These are phyloP conservation scores for Mus minutoides DNA, from an alignment of 2,797 vertebrate genomes.

Conservation along the genomic window DNA sequence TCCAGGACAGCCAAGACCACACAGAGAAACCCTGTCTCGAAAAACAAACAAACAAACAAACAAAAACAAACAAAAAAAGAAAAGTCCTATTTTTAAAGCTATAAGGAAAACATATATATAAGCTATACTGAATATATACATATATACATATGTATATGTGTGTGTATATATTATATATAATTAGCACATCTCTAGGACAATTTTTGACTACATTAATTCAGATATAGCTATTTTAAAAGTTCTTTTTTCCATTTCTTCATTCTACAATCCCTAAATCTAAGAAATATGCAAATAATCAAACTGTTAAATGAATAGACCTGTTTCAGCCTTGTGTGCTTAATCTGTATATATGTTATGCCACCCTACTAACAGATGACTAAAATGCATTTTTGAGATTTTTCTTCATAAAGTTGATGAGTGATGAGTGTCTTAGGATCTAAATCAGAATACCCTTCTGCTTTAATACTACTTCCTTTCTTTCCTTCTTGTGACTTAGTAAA, in stretches of 20 bases:
- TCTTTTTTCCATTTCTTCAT: slow-evolving; percentile 4
- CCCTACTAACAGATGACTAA: neutral
- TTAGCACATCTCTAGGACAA: slow-evolving; percentile 37
- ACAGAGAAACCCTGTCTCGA: no score
- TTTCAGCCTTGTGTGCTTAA: neutral
- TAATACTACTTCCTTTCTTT: slow-evolving; percentile 19
- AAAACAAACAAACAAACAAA: no score
- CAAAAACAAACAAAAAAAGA: no score
- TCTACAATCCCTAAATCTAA: neutral
- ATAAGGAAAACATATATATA: slow-evolving; percentile 42
- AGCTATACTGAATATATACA: neutral
- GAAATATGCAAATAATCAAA: neutral
- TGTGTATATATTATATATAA: slow-evolving; percentile 22
- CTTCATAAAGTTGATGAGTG: slow-evolving; percentile 28
- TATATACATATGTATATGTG: neutral
- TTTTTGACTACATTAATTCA: slow-evolving; percentile 52
- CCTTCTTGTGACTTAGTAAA: slow-evolving; percentile 20
- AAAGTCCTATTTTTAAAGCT: slow-evolving; percentile 59
- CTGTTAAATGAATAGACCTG: neutral
- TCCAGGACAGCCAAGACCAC: no score
- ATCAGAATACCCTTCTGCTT: slow-evolving; percentile 8
- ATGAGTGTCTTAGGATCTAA: neutral
- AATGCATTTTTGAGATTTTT: neutral
- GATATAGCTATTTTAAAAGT: slow-evolving; percentile 22
- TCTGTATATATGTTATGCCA: neutral